A percentile compares a stretch with the other conserved stretches of the same genome.
phyloP scores from a whole-genome alignment of 53 echinoderm and acorn worm genomes.

The Hippasteria phrygiana region DNA sequence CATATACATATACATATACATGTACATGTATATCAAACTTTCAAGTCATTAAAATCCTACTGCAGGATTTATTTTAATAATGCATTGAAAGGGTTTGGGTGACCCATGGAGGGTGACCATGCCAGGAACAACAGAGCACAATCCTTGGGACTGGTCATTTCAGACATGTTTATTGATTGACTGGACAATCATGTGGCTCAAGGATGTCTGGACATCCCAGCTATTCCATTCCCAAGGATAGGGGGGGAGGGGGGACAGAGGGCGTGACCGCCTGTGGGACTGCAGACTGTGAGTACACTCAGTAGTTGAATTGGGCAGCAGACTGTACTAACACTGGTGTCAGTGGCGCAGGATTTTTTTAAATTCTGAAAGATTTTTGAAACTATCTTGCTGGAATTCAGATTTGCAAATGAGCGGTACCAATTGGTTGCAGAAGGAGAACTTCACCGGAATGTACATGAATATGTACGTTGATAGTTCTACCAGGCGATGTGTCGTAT shows the following conservation, averaged over 20 bases:
- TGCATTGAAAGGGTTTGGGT: background rate
- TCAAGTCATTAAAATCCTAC: no score
- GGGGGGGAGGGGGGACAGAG: conserved; percentile 11
- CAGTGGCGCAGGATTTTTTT: background rate
- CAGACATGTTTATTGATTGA: conserved; percentile 61
- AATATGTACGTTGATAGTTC: no score
- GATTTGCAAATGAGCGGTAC: no score
- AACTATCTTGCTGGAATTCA: no score
- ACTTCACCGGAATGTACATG: no score
- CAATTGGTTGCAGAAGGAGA: no score
- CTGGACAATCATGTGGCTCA: conserved; percentile 56
- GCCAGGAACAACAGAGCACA: background rate
- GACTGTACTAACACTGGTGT: background rate
- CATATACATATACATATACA: background rate
- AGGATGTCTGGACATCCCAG: conserved; percentile 55
- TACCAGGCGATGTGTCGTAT: no score
- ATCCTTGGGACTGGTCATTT: conserved; percentile 57
- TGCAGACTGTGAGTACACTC: no score
- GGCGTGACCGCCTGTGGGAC: background rate
- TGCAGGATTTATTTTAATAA: no score
- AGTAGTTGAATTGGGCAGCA: no score
- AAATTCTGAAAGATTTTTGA: background rate
- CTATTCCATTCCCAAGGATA: conserved; percentile 57
- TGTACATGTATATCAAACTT: background rate
- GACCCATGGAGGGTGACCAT: background rate